phyloP scores from a whole-genome alignment of 2,797 vertebrate genomes.

The Meda fulgida region DNA sequence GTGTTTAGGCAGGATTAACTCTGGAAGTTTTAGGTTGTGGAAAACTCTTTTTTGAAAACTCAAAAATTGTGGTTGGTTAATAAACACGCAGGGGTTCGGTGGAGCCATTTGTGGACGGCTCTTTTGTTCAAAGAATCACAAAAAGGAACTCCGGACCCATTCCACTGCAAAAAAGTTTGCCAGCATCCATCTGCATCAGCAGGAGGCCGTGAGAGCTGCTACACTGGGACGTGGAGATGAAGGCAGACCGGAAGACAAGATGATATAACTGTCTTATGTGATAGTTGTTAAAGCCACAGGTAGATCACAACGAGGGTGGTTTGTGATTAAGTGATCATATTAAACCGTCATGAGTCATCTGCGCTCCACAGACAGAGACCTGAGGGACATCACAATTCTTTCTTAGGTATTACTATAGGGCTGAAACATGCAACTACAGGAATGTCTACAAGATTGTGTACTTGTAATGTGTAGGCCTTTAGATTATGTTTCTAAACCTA shows the following conservation, averaged over 20 bases:
- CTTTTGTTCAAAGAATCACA: conserved; percentile 49
- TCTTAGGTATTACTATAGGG: neutral
- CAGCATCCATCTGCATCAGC: conserved; percentile 21
- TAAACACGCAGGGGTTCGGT: conserved; percentile 21
- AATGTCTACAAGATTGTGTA: neutral
- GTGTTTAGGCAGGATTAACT: conserved; percentile 46
- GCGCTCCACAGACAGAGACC: neutral
- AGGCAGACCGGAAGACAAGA: neutral
- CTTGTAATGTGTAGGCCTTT: neutral
- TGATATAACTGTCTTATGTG: neutral
- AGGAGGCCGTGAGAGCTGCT: neutral
- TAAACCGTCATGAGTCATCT: neutral
- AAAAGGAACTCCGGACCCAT: neutral
- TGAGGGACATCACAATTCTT: neutral
- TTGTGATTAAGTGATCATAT: neutral
- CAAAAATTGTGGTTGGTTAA: too few relatives aligned
- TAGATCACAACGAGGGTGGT: neutral
- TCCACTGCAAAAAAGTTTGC: conserved; percentile 22
- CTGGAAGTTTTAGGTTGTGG: conserved; percentile 39
- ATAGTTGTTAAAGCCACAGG: neutral
- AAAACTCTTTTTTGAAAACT: conserved; percentile 27
- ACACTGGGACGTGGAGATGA: neutral
- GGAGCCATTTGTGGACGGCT: conserved; percentile 26
- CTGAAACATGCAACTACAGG: neutral
- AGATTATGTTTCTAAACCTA: neutral